Conservation (phyloP, 2,113 vertebrate species). For the Petromus typicus region DNA sequence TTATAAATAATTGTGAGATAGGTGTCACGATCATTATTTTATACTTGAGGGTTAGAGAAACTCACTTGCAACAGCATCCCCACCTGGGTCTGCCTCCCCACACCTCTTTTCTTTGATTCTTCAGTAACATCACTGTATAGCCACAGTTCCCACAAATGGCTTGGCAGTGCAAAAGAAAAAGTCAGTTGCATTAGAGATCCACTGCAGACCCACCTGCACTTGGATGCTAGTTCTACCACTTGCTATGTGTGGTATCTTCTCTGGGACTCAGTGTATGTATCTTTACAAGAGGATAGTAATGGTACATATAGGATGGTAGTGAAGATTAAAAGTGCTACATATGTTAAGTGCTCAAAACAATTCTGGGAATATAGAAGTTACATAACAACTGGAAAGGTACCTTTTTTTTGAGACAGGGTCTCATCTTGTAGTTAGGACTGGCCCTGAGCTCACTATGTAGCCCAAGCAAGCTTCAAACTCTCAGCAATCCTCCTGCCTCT, state of each 20-base stretch:
- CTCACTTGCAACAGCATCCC: background rate
- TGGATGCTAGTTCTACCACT: background rate
- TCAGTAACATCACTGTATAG: background rate
- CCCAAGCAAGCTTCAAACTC: no score
- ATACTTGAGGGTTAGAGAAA: background rate
- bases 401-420: no score
- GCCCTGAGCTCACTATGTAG: no score
- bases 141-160: background rate
- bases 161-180: background rate
- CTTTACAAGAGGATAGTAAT: background rate
- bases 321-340: background rate
- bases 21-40: constrained; percentile 42
- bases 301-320: background rate
- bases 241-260: background rate
- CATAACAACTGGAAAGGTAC: background rate
- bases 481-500: no score
- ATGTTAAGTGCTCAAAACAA: background rate
- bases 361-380: background rate
- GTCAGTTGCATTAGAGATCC: background rate
- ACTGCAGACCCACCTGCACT: background rate
- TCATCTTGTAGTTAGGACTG: no score
- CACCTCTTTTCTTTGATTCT: background rate
- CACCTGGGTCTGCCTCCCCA: background rate
- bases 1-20: constrained; percentile 57
- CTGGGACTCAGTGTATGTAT: background rate